Conservation (phyloP, 2,113 vertebrate genomes). For the Hystrix brachyura region DNA sequence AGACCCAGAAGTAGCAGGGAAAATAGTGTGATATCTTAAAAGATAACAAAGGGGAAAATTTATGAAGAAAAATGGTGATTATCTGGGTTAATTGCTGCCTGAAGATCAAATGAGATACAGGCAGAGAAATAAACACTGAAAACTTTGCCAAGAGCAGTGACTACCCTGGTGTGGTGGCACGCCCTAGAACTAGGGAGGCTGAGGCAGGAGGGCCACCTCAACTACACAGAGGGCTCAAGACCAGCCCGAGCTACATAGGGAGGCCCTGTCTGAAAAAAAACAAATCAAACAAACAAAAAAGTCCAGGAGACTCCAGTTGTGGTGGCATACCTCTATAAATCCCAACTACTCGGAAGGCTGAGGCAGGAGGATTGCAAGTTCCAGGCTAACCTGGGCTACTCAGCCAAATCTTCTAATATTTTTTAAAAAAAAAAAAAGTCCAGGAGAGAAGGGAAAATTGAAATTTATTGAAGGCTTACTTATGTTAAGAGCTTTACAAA, state of each 20-base stretch:
- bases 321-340: not conserved
- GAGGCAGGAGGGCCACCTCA: not conserved
- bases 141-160: not conserved
- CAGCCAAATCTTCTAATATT: not conserved
- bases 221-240: too few relatives aligned
- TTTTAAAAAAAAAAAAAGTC: not conserved
- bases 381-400: not conserved
- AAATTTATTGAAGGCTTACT: constrained; percentile 79
- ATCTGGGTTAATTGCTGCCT: not conserved
- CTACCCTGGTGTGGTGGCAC: not conserved
- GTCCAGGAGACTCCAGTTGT: not conserved
- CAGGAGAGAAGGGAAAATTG: constrained; percentile 35
- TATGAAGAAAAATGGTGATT: not conserved
- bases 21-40: not conserved
- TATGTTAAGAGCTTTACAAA: constrained; percentile 77
- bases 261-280: not conserved
- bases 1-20: not conserved
- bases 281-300: not conserved
- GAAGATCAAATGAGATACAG: not conserved
- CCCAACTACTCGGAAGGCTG: not conserved
- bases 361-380: not conserved
- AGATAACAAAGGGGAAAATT: not conserved
- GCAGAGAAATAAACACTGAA: not conserved
- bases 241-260: not conserved
- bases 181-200: not conserved